Conservation (phyloP, 2,888 invertebrate genomes). For the Himalopsyche anomala region DNA sequence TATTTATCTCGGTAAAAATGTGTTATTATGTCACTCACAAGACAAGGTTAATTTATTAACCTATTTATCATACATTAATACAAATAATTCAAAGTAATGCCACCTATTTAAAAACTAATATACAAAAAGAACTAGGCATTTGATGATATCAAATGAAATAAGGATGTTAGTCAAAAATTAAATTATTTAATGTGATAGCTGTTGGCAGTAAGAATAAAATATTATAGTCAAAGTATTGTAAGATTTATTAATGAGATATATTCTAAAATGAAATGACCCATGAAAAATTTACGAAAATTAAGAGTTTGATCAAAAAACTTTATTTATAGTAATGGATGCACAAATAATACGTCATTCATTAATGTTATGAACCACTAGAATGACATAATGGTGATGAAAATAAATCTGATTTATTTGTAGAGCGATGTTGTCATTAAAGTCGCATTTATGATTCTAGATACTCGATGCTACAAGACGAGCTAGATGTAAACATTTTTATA, state of each 20-base stretch:
- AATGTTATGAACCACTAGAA: background rate
- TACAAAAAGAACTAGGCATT: no score
- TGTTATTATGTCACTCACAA: background rate
- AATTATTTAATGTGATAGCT: background rate
- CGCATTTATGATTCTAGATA: conserved; percentile 29
- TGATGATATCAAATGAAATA: background rate
- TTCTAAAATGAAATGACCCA: background rate
- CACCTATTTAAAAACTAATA: no score
- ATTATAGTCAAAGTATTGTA: conserved; percentile 26
- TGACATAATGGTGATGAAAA: conserved; percentile 36
- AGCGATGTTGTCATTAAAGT: conserved; percentile 23
- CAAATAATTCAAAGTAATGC: background rate
- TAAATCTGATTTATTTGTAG: conserved; percentile 25
- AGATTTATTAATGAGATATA: conserved; percentile 27
- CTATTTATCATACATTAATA: background rate
- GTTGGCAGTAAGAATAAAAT: conserved; percentile 5
- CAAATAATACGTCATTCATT: conserved; percentile 40
- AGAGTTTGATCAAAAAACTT: background rate
- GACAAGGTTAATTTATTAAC: conserved; percentile 15
- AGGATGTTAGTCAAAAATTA: conserved; percentile 4
- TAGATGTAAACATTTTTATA: conserved; percentile 8
- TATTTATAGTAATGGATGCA: background rate
- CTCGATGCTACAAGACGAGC: background rate
- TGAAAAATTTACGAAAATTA: background rate
- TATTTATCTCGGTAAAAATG: background rate